Percentiles rank a stretch among this genome's conserved stretches.
Evolutionary conservation across 2,113 vertebrate species (phyloP).

Genomic region (Odontesthes bonariensis): DNA sequence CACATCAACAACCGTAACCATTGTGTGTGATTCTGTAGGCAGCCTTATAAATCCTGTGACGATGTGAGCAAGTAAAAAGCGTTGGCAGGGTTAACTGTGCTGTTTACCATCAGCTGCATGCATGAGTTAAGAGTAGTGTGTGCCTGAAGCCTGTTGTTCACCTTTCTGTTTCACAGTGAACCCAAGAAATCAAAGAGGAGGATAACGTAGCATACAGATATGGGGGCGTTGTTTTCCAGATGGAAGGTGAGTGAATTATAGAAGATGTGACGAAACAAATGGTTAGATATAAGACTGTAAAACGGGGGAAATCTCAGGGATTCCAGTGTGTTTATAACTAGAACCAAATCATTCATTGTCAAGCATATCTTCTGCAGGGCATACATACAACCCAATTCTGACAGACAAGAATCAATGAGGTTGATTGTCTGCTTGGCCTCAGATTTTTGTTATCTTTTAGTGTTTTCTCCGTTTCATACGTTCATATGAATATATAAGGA

Average conservation of each 20-base stretch:
- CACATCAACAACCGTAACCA: not conserved
- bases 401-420: not conserved
- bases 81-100: accelerated
- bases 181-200: constrained; percentile 19
- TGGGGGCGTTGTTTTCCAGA: constrained; percentile 90
- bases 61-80: not conserved
- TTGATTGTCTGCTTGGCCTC: not conserved
- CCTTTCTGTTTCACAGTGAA: constrained; percentile 43
- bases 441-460: no score
- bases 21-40: constrained; percentile 14
- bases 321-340: no score
- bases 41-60: not conserved
- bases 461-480: no score
- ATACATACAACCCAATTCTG: no score
- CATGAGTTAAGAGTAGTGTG: not conserved
- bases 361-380: no score
- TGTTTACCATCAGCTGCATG: not conserved
- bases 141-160: not conserved
- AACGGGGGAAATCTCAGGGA: no score
- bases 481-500: no score
- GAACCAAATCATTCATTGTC: no score
- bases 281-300: not conserved
- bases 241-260: constrained; percentile 87
- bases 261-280: not conserved
- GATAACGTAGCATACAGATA: constrained; percentile 53